Base-by-base conservation (phyloP, 2,888 invertebrate species). In the Agrotis exclamationis region DNA sequence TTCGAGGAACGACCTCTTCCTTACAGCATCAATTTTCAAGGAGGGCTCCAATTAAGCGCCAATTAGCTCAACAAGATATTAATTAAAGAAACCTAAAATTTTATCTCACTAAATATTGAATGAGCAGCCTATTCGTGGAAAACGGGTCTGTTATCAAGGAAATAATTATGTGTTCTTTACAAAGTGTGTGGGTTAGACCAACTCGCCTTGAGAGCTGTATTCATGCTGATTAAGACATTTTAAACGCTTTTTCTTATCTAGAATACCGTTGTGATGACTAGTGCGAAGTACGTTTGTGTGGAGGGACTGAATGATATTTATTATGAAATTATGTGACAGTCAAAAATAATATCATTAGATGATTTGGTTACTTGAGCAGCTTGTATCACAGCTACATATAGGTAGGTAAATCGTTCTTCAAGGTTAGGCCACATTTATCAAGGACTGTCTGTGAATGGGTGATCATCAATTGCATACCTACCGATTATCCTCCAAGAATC, bases 131-230 rank as follows among this genome's bases (percentile, higher is more conserved):
- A 45, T 28, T 53, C 16, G 48, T 7, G n/a, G 9, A 54, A 60
- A 68, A 60, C 56, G 39, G 44, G 63, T 75, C n/a, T 56, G 13
- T 44, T 50, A 53, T 60, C 20, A 53, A 80, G 33, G 48, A 72
- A 71, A 39, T 48, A 76, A 62, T 28, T 28, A 39, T 24, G 33
- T 59, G n/a, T 54, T 54, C 6, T n/a, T 39, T 59, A 64, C 22
- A 45, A 53, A 45, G 60, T 56, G 44, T 3, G 63, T 72, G 45
- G 66, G 60, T 57, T 39, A 53, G 13, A 74, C 79, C 11, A 0
- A 67, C 62, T 82, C 2, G 58, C 80, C 82, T 80, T 80, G 82
- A 79, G 18, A 54, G 24, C 13, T 13, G 24, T 58, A 70, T 22
- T 69, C 22, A 45, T 51, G 51, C 47, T 14, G 11, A 18, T 11